A percentile compares a stretch with the other conserved stretches of the same genome.
Conservation (phyloP, 2,888 invertebrate species). For the Phymatocera aterrima region DNA sequence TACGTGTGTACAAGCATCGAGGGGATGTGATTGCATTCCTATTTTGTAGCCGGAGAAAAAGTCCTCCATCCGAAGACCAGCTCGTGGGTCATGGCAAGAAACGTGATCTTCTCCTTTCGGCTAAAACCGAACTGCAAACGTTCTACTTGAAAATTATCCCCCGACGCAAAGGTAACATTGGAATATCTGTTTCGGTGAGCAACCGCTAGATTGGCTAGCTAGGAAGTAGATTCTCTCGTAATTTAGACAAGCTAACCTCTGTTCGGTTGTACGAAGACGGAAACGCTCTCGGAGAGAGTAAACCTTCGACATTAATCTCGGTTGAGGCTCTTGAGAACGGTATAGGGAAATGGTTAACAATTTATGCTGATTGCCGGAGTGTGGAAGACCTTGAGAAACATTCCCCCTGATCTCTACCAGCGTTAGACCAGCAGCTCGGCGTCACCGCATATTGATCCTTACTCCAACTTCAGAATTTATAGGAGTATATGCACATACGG, state of each 20-base stretch:
- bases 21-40: neutral
- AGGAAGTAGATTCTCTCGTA: no score
- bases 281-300: neutral
- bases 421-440: neutral
- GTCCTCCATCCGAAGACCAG: neutral
- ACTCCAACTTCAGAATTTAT: neutral
- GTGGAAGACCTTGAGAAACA: neutral
- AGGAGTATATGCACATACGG: neutral
- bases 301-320: constrained; percentile 42
- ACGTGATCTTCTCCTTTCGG: neutral
- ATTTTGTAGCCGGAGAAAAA: neutral
- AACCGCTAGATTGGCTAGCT: neutral
- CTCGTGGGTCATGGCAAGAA: neutral
- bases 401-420: neutral
- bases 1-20: neutral
- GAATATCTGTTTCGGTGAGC: constrained; percentile 23
- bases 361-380: constrained; percentile 52
- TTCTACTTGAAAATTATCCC: neutral
- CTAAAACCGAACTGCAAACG: neutral
- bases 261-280: constrained; percentile 1
- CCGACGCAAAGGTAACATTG: neutral
- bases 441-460: neutral
- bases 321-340: constrained; percentile 12
- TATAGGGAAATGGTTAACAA: constrained; percentile 48
- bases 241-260: neutral